Conservation (phyloP, 2,797 vertebrate genomes). For the Aulostomus chinensis region DNA sequence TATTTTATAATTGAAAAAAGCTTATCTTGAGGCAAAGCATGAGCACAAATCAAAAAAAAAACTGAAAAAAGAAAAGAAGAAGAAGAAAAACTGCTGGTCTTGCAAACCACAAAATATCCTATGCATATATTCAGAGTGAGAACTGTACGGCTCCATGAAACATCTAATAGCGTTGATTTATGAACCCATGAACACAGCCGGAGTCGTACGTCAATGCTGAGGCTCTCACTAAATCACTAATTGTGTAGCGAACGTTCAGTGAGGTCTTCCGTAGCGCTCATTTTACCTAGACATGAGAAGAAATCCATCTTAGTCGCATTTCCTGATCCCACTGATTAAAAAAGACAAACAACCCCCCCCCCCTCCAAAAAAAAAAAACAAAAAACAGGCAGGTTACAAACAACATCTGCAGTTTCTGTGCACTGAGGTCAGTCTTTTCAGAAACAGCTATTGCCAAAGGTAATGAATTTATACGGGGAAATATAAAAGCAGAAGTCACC, state of each 20-base stretch:
- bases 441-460: background rate
- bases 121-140: slow-evolving; percentile 24
- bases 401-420: slow-evolving; percentile 9
- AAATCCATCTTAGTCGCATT: slow-evolving; percentile 15
- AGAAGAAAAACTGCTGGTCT: slow-evolving; percentile 29
- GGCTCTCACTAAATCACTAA: slow-evolving; percentile 43
- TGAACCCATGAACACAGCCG: slow-evolving; percentile 17
- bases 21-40: slow-evolving; percentile 7
- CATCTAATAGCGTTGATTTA: slow-evolving; percentile 32
- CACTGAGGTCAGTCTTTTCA: background rate
- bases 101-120: slow-evolving; percentile 13
- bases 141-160: slow-evolving; percentile 20
- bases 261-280: background rate
- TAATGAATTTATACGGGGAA: background rate
- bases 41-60: slow-evolving; percentile 36
- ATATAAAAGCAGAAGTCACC: background rate
- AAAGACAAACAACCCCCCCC: no score
- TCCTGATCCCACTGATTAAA: slow-evolving; percentile 2
- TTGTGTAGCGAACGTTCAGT: slow-evolving; percentile 16
- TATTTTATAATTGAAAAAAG: slow-evolving; percentile 25
- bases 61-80: no score
- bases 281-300: slow-evolving; percentile 14
- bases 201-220: slow-evolving; percentile 46
- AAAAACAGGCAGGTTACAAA: slow-evolving; percentile 29
- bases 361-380: no score